Conservation (phyloP, 2,113 vertebrate genomes). For the Sula dactylatra region DNA sequence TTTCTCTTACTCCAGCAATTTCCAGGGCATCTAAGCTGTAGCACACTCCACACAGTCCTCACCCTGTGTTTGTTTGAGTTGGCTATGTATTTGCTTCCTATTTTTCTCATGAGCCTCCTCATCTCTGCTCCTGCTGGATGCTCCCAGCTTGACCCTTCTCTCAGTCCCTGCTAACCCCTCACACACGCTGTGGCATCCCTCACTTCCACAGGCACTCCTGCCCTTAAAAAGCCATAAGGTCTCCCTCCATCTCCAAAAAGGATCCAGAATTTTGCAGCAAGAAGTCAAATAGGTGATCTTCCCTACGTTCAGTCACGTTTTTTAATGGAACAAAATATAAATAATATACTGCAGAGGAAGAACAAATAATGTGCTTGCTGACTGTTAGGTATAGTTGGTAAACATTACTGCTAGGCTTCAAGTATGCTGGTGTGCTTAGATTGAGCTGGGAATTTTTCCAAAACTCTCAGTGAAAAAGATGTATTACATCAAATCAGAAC, state of each 20-base stretch:
- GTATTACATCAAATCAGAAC: background rate
- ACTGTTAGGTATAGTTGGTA: background rate
- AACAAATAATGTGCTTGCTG: background rate
- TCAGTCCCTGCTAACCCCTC: background rate
- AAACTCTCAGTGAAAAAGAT: background rate
- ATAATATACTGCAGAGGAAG: background rate
- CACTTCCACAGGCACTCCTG: background rate
- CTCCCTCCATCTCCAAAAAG: background rate
- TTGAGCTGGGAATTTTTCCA: background rate
- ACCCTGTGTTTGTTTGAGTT: background rate
- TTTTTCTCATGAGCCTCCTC: background rate
- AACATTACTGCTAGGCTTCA: background rate
- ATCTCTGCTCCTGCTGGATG: background rate
- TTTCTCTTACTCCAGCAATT: background rate
- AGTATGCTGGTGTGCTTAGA: background rate
- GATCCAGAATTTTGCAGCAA: background rate
- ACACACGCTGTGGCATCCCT: fast-evolving
- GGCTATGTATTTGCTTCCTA: background rate
- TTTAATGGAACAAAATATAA: background rate
- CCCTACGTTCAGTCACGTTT: background rate
- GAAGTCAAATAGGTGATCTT: background rate
- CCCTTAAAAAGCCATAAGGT: background rate
- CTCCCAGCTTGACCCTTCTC: background rate
- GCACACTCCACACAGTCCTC: background rate
- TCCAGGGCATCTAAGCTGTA: background rate